These are phyloP conservation scores for Gonatopus flavifemur DNA, from an alignment of 1,140 invertebrate species.

Conservation along the genomic window DNA sequence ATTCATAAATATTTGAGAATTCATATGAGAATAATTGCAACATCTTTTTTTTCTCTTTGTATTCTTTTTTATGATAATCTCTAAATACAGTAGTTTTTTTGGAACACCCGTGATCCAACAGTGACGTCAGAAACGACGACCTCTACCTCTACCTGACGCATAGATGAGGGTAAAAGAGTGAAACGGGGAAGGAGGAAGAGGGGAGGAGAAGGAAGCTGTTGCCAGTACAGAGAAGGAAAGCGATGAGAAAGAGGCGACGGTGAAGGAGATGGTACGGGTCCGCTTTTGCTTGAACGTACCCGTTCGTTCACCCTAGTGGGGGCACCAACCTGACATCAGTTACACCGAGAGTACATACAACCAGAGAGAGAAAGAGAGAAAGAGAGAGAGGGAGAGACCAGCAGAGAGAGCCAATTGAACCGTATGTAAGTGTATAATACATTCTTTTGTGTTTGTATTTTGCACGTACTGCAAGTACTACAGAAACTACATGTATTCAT, in stretches of 20 bases:
- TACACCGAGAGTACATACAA: constrained; percentile 49
- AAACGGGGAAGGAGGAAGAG: constrained; percentile 10
- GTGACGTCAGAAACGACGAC: constrained; percentile 30
- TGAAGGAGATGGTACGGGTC: constrained; percentile 49
- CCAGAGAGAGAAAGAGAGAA: constrained; percentile 12
- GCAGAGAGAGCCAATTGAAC: not conserved
- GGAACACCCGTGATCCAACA: too few relatives aligned
- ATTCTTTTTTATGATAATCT: too few relatives aligned
- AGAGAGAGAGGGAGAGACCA: constrained; percentile 8
- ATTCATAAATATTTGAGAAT: too few relatives aligned
- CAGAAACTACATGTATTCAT: too few relatives aligned
- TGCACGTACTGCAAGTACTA: too few relatives aligned
- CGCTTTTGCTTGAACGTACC: constrained; percentile 50
- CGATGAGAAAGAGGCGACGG: constrained; percentile 25
- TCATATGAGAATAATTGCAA: too few relatives aligned
- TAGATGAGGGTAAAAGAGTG: constrained; percentile 13
- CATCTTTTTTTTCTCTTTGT: too few relatives aligned
- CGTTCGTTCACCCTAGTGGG: constrained; percentile 59
- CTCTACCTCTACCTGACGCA: too few relatives aligned
- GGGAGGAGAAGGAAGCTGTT: constrained; percentile 34
- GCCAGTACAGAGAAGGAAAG: constrained; percentile 35
- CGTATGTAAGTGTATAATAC: too few relatives aligned
- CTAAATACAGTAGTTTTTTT: too few relatives aligned
- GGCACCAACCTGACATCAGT: constrained; percentile 60
- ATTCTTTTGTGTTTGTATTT: too few relatives aligned